Evolutionary conservation across 2,888 invertebrate species (phyloP), one percentile per base, ranked within the genome.

Genomic region (Reticulitermes lucifugus): DNA sequence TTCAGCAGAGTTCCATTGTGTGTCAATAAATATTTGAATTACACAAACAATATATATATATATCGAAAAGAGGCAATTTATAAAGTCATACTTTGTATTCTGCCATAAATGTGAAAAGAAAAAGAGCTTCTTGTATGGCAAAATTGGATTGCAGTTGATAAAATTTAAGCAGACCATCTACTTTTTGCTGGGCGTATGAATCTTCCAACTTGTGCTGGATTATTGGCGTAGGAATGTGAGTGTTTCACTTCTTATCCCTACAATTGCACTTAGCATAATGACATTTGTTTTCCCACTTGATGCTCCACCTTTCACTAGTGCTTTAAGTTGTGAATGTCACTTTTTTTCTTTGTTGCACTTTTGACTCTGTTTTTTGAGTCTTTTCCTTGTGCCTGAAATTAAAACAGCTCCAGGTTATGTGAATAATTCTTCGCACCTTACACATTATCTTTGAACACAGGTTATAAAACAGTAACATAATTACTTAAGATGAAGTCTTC

Each of bases 371-470:
- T 65, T 81, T 81, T 81, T 81, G 81, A 25, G 22, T 70, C 79
- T 86, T 86, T 85, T 83, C 55, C 59, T 85, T 84, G 84, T 79
- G 79, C 86, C 86, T 86, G 86, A 43, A 86, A 86, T 43, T 55
- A 73, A 83, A 86, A 84, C 25, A 65, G 43, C 77, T 77, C 77
- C 77, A 77, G 77, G 41, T 77, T 77, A 77, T 77, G 46, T 18
- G 22, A 77, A 65, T 65, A 65, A 65, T 25, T n/a, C 12, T 65
- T n/a, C 9, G 9, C 25, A 65, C 5, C 65, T 21, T 60, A n/a
- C 21, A 60, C 1, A n/a, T 18, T 46, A 46, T 46, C 35, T 46
- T n/a, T 65, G 65, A 65, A 65, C n/a, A 65, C 65, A 65, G 6
- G 65, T n/a, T 65, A 25, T 25, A 10, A 55, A 9, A 65, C 65